A percentile compares a stretch with the other conserved stretches of the same genome.
Conservation (phyloP, 2,113 vertebrate species). For the Leptosomus discolor region DNA sequence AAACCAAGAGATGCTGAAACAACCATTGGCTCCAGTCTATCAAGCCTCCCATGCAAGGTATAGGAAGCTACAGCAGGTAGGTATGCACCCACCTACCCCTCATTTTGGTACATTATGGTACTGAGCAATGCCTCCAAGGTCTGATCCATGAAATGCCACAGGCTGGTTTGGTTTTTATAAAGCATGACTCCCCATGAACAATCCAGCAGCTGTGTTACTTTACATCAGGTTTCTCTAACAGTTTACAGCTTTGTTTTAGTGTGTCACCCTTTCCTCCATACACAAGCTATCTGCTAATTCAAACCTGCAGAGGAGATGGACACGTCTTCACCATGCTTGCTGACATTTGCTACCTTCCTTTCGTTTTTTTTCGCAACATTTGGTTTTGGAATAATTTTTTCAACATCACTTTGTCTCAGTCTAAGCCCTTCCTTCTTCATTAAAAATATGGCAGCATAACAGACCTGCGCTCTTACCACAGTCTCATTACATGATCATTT, state of each 20-base stretch:
- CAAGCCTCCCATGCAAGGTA: not conserved
- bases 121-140: not conserved
- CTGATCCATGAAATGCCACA: not conserved
- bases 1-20: not conserved
- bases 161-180: not conserved
- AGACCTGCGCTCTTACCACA: not conserved
- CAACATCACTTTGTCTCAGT: not conserved
- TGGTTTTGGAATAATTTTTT: not conserved
- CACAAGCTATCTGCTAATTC: not conserved
- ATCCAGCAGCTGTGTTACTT: not conserved
- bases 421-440: not conserved
- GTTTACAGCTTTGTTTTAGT: not conserved
- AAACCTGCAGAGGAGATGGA: not conserved
- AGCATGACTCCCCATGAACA: not conserved
- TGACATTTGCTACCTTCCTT: not conserved
- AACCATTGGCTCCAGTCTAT: not conserved
- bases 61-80: not conserved
- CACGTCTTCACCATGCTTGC: not conserved
- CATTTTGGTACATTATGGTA: not conserved
- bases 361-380: not conserved
- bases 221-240: not conserved
- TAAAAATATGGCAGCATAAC: not conserved
- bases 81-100: not conserved
- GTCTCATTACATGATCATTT: not conserved
- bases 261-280: not conserved